These are phyloP conservation scores for Chlorocebus sabaeus DNA, from an alignment of 2,113 vertebrate species.

Conservation along the genomic window DNA sequence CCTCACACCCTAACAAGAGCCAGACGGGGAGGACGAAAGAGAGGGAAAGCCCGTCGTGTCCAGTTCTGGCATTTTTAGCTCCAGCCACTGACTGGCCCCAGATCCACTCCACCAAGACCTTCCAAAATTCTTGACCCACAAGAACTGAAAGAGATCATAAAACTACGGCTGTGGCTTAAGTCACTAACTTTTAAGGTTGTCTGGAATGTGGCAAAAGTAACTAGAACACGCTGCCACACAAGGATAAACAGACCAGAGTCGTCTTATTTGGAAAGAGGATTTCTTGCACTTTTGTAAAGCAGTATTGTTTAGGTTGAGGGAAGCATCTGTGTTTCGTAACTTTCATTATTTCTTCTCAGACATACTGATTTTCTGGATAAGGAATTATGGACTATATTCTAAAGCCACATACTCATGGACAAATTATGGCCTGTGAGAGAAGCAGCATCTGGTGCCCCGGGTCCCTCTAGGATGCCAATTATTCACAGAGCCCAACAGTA, in stretches of 20 bases:
- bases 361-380: conserved; percentile 16
- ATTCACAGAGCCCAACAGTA: background rate
- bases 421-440: conserved; percentile 29
- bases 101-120: background rate
- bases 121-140: background rate
- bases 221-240: background rate
- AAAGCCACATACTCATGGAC: conserved; percentile 10
- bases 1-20: background rate
- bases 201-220: background rate
- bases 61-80: background rate
- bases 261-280: background rate
- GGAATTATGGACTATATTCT: background rate
- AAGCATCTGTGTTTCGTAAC: conserved; percentile 19
- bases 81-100: background rate
- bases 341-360: conserved; percentile 48
- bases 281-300: background rate
- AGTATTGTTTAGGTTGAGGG: conserved; percentile 6
- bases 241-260: background rate
- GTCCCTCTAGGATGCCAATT: background rate
- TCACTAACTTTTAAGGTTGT: background rate
- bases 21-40: background rate
- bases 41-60: background rate
- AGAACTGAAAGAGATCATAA: background rate
- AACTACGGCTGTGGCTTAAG: background rate
- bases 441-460: background rate